These are phyloP conservation scores for Elachura formosa DNA, from an alignment of 2,113 vertebrate species.

Conservation along the genomic window DNA sequence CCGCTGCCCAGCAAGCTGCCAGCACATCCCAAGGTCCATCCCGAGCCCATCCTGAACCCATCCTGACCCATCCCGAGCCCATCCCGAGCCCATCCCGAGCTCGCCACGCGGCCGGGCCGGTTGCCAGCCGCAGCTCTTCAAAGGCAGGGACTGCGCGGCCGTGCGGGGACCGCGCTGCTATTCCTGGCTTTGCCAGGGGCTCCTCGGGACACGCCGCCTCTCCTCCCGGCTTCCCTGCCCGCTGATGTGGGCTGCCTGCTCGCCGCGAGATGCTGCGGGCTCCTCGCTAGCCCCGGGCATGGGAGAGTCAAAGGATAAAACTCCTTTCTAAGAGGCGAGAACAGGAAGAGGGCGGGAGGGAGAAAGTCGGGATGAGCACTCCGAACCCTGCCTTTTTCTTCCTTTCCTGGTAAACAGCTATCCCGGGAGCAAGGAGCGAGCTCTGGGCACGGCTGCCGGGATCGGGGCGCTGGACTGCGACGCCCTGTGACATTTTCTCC, in stretches of 20 bases:
- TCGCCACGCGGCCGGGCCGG: neutral
- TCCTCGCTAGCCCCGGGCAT: neutral
- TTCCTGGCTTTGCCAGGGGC: constrained; percentile 54
- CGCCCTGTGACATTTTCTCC: neutral
- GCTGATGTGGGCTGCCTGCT: neutral
- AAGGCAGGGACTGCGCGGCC: neutral
- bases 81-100: neutral
- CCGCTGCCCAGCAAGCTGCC: neutral
- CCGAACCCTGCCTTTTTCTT: neutral
- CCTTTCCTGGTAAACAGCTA: neutral
- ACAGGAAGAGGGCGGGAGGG: constrained; percentile 46
- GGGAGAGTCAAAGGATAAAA: constrained; percentile 46
- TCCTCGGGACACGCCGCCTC: neutral
- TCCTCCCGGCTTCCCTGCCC: neutral
- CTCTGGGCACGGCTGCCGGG: neutral
- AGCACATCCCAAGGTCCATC: neutral
- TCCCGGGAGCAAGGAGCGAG: neutral
- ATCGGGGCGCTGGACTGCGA: neutral
- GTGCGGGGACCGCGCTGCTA: neutral
- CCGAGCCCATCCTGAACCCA: neutral
- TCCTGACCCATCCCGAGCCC: neutral
- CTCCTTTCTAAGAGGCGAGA: constrained; percentile 23
- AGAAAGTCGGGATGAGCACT: neutral
- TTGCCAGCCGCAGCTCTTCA: neutral
- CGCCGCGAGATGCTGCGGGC: neutral